A percentile compares a stretch with the other conserved stretches of the same genome.
These are phyloP conservation scores for Lemur catta DNA, from an alignment of 2,797 vertebrate genomes.

Conservation along the genomic window DNA sequence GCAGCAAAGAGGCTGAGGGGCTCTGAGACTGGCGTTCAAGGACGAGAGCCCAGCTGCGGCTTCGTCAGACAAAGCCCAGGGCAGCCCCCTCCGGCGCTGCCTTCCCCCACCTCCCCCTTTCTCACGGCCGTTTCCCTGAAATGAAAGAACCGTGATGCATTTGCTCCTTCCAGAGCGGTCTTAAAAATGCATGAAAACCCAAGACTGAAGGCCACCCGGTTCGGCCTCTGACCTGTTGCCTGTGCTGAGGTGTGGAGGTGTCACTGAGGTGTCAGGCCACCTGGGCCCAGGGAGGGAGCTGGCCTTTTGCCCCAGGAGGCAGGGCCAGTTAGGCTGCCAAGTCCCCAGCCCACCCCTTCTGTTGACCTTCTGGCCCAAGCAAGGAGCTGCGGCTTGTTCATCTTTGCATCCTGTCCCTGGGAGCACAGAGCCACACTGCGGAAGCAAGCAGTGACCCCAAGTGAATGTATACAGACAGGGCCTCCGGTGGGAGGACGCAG, in stretches of 20 bases:
- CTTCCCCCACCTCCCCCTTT: background rate
- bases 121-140: background rate
- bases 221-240: background rate
- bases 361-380: background rate
- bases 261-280: background rate
- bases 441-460: background rate
- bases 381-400: background rate
- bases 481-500: rapidly evolving
- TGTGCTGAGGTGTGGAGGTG: rapidly evolving
- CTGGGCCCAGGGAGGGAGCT: background rate
- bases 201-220: background rate
- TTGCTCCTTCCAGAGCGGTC: background rate
- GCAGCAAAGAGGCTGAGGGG: rapidly evolving
- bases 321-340: background rate
- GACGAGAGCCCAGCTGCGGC: background rate
- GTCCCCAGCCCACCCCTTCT: too few species aligned
- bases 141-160: background rate
- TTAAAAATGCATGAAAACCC: background rate
- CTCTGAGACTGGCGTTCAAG: background rate
- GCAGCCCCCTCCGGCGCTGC: background rate
- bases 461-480: rapidly evolving
- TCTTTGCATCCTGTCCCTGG: background rate
- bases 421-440: background rate
- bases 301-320: background rate
- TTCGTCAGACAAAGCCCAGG: background rate